Evolutionary conservation across 2,888 invertebrate genomes (phyloP), one percentile per base, ranked within the genome.

Genomic region (Balanococcus diminutus): DNA sequence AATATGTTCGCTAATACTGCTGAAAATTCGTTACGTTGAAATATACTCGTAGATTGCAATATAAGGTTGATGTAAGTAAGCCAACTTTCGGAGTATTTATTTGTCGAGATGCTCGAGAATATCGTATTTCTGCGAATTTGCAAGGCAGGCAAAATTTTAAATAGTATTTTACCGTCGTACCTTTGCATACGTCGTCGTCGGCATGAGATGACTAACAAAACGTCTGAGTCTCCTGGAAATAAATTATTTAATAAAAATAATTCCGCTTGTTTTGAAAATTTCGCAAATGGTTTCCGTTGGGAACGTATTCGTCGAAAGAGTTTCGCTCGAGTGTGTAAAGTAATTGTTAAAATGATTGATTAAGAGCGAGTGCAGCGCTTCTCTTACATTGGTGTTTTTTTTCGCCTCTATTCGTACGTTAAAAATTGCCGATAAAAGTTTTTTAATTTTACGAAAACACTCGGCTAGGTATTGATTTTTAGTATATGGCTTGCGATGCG

Each of bases 271-370:
- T 56, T 56, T 67, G 14, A 67, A 67, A 56, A 22, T 67, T 56
- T 28, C 28, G 67, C 28, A 67, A 67, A 67, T 14, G 28, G 4
- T 28, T 67, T 28, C 67, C 28, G 67, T 16, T 31, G 67, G 67
- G 67, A 67, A 67, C 67, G 67, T 67, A 67, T 25, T 67, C 28
- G 28, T 67, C 28, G 28, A 67, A 28, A 31, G 16, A 67, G 28
- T 67, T 67, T 67, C 28, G 11, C 28, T 67, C 28, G 16, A 56
- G 22, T 16, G 67, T 67, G 67, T 67, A 67, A 67, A 67, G 67
- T 67, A 67, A 67, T 67, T 67, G 67, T 56, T 67, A 31, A 67
- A 28, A 67, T 67, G 67, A 67, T 67, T 67, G 67, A 67, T 67
- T 67, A 67, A 67, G 67, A 28, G 28, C 42, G n/a, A 0, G n/a